These are phyloP conservation scores for Geophilus truncorum DNA, from an alignment of 2,888 invertebrate genomes.

Conservation along the genomic window DNA sequence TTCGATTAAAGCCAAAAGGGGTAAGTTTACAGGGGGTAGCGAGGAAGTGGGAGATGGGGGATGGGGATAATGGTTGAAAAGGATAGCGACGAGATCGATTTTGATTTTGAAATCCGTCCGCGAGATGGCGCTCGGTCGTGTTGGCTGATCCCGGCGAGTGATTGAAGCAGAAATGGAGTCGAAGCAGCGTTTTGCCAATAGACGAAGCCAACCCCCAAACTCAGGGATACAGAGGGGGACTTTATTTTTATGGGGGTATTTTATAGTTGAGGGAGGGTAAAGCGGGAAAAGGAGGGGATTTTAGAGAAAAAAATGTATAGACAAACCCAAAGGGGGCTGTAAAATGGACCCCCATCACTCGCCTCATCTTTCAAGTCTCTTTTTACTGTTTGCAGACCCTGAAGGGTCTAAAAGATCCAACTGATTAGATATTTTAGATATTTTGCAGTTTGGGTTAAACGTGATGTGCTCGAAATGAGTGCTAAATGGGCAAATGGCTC, in stretches of 20 bases:
- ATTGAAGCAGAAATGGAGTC: background rate
- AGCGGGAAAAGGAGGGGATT: background rate
- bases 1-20: background rate
- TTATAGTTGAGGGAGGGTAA: slow-evolving; percentile 8
- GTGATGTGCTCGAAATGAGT: too few relatives aligned
- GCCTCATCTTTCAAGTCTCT: background rate
- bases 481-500: too few relatives aligned
- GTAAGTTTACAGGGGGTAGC: background rate
- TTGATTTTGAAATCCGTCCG: background rate
- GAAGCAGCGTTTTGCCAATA: background rate
- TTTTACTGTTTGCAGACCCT: background rate
- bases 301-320: background rate
- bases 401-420: background rate
- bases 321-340: slow-evolving; percentile 18
- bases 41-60: background rate
- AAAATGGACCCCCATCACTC: background rate
- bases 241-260: slow-evolving; percentile 24
- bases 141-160: background rate
- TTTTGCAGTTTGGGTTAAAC: too few relatives aligned
- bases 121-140: background rate
- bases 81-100: background rate
- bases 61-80: background rate
- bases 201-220: background rate
- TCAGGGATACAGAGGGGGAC: background rate
- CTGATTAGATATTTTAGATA: background rate